These are phyloP conservation scores for Omphaloscelis lunosa DNA, from an alignment of 2,888 invertebrate genomes.

Conservation along the genomic window DNA sequence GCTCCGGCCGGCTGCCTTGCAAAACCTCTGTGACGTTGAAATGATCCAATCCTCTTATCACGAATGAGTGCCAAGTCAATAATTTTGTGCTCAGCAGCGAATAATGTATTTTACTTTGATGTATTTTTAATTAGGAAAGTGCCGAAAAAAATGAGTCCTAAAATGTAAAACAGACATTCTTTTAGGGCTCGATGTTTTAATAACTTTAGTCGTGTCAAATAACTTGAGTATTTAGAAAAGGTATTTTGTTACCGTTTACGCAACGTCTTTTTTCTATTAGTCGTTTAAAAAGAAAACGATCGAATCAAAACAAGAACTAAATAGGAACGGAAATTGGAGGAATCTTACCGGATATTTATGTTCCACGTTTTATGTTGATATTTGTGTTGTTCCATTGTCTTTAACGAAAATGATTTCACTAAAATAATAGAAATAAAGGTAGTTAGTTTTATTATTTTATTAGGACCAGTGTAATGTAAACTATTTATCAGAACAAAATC, in stretches of 20 bases:
- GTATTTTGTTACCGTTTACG: slow-evolving; percentile 12
- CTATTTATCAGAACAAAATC: not conserved
- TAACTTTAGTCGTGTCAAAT: not conserved
- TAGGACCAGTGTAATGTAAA: no score
- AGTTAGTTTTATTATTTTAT: not conserved
- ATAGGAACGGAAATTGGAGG: slow-evolving; percentile 51
- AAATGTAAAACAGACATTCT: not conserved
- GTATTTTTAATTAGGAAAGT: slow-evolving; percentile 23
- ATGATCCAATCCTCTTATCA: slow-evolving; percentile 65
- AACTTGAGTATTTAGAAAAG: slow-evolving; percentile 33
- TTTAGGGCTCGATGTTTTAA: not conserved
- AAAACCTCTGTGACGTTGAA: slow-evolving; percentile 60
- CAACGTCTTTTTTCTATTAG: not conserved
- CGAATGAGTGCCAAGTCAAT: slow-evolving; percentile 57
- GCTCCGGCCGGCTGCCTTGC: slow-evolving; percentile 42
- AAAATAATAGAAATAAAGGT: not conserved
- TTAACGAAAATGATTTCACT: not conserved
- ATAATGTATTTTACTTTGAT: slow-evolving; percentile 29
- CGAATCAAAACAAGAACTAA: slow-evolving; percentile 48
- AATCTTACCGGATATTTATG: slow-evolving; percentile 43
- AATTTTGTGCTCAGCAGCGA: slow-evolving; percentile 39
- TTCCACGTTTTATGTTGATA: slow-evolving; percentile 35
- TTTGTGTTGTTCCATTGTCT: slow-evolving; percentile 31
- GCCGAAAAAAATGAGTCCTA: not conserved
- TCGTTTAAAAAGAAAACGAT: slow-evolving; percentile 15